These are phyloP conservation scores for Pipistrellus nathusii DNA, from an alignment of 2,797 vertebrate genomes.

Conservation along the genomic window DNA sequence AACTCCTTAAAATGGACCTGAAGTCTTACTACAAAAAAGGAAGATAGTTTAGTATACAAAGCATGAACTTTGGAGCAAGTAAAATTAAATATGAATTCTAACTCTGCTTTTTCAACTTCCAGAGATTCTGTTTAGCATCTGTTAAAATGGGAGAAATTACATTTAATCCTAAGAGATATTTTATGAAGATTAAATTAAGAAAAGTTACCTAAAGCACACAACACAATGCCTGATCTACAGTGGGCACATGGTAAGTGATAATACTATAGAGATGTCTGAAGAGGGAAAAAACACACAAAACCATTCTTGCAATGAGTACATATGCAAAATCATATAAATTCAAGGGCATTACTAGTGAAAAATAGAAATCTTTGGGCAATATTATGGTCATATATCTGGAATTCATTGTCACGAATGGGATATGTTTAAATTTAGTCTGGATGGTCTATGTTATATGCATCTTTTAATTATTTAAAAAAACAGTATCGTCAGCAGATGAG, in stretches of 20 bases:
- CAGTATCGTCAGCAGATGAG: not conserved
- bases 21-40: not conserved
- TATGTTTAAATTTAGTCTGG: not conserved
- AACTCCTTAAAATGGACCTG: not conserved
- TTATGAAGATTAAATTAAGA: constrained; percentile 21
- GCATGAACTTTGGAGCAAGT: not conserved
- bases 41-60: not conserved
- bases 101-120: not conserved
- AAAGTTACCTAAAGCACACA: not conserved
- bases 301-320: not conserved
- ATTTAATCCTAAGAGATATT: constrained; percentile 1
- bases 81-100: constrained; percentile 46
- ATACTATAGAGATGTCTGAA: not conserved
- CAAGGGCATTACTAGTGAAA: not conserved
- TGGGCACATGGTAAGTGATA: not conserved
- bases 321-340: not conserved
- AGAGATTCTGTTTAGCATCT: constrained; percentile 24
- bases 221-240: not conserved
- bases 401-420: not conserved
- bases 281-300: not conserved
- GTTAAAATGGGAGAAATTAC: constrained; percentile 25
- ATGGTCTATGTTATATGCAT: not conserved
- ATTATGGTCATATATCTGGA: not conserved
- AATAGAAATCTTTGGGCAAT: not conserved
- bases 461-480: not conserved